Conservation (phyloP, 2,113 vertebrate genomes). For the Scomber colias region DNA sequence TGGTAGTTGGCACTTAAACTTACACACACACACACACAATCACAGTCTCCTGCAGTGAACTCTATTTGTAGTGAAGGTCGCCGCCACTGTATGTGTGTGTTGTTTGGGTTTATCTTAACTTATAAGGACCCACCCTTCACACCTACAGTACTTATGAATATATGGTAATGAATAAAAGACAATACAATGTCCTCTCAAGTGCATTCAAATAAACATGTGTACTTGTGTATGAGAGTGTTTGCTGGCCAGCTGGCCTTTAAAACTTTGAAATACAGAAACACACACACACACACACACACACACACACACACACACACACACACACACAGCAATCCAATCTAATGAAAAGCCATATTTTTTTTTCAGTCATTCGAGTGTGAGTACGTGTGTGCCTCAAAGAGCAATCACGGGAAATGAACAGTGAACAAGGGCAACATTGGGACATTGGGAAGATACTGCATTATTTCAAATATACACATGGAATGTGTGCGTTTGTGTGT, state of each 20-base stretch:
- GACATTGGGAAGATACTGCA: conserved; percentile 41
- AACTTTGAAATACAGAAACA: conserved; percentile 22
- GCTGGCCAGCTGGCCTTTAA: conserved; percentile 42
- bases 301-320: neutral
- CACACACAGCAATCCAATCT: conserved; percentile 47
- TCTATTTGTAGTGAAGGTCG: conserved; percentile 32
- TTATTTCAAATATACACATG: conserved; percentile 56
- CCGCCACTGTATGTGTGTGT: neutral
- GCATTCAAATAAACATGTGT: neutral
- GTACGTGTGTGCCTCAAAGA: conserved; percentile 29
- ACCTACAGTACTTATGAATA: neutral
- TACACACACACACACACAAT: conserved; percentile 14
- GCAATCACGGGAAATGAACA: conserved; percentile 59
- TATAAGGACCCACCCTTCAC: conserved; percentile 15
- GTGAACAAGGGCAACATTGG: conserved; percentile 40
- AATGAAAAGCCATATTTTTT: conserved; percentile 31
- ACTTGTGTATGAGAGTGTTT: neutral
- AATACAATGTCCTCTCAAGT: neutral
- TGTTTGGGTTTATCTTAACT: neutral
- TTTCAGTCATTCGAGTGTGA: conserved; percentile 9
- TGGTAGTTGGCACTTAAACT: conserved; percentile 30
- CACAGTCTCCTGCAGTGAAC: conserved; percentile 12
- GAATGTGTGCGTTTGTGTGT: conserved; percentile 26
- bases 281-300: conserved; percentile 2
- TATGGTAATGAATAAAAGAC: conserved; percentile 4